Base-by-base conservation (phyloP, 1,140 invertebrate genomes). In the Drosophila truncata region DNA sequence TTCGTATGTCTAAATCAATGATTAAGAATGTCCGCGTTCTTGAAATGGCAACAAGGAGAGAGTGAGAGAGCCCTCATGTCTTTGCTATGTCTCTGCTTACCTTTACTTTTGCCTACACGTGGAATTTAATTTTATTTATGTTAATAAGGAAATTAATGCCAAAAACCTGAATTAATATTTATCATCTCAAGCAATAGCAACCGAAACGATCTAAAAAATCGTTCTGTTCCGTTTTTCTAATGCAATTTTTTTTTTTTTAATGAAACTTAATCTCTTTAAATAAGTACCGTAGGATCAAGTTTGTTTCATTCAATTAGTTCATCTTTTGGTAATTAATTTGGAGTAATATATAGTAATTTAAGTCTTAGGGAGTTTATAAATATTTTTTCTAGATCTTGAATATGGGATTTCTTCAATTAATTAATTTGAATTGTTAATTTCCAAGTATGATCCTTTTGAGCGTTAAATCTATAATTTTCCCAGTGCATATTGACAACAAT, bases 1-100 rank as follows among this genome's bases (percentile, higher is more conserved):
- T 84, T 52, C 67, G 78, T 50, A 90, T 84, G 85, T 90, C 85
- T 90, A 90, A 88, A 90, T 90, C 85, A 90, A 88, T 88, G 84
- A 88, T 88, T 84, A 84, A 78, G 85, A 90, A 83, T 83, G 84
- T 88, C 84, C 64, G 37, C 44, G 72, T 61, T 79, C 41, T 71
- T 70, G 50, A 79, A 83, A 83, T 79, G 50, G 66, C 66, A 8
- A 31, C 5, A 10, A n/a, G 16, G 20, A 54, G 6, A 23, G 25
- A 39, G 37, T 7, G 39, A 41, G 9, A 20, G 37, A 37, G 35
- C 46, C 49, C 67, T 37, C 25, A 23, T 33, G 3, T 33, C 27
- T 3, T 46, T 13, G 27, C 18, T 64, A 46, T 69, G 65, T 65
- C 65, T 27, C n/a, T 27, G 35, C 25, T 35, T 2, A 42, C 7